Conservation (phyloP, 2,888 invertebrate species). For the Nasonia oneida region DNA sequence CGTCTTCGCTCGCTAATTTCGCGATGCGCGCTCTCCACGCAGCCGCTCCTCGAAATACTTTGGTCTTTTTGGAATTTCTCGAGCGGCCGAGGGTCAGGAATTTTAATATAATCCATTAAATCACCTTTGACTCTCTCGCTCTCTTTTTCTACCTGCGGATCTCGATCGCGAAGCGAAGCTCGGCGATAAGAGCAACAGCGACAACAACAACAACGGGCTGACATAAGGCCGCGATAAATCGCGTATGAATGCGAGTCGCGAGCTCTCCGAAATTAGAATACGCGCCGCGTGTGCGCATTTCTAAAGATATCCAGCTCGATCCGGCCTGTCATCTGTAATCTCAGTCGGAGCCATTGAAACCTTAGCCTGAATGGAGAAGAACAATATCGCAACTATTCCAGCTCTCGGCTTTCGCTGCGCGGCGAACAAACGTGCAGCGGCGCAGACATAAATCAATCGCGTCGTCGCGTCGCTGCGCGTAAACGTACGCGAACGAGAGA, state of each 20-base stretch:
- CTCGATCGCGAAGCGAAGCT: no score
- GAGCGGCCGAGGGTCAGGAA: not conserved
- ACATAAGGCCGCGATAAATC: not conserved
- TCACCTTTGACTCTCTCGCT: not conserved
- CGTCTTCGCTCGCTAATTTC: slow-evolving; percentile 28
- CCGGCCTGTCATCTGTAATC: slow-evolving; percentile 43
- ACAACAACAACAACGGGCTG: not conserved
- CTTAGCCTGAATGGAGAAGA: slow-evolving; percentile 40
- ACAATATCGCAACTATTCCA: slow-evolving; percentile 47
- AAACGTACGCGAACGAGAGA: not conserved
- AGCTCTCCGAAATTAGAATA: slow-evolving; percentile 44
- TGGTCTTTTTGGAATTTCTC: not conserved
- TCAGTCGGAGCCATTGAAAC: slow-evolving; percentile 43
- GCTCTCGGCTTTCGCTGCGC: not conserved
- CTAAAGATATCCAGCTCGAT: slow-evolving; percentile 45
- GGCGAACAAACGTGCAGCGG: not conserved
- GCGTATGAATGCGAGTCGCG: not conserved
- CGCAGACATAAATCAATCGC: slow-evolving; percentile 49
- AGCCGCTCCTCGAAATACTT: slow-evolving; percentile 6
- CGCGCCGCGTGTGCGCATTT: slow-evolving; percentile 21
- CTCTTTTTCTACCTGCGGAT: not conserved
- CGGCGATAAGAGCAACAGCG: not conserved
- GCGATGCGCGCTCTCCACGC: not conserved
- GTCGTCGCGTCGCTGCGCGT: not conserved
- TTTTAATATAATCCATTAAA: slow-evolving; percentile 26